Evolutionary conservation across 2,797 vertebrate species (phyloP).

Genomic region (Mallotus villosus): DNA sequence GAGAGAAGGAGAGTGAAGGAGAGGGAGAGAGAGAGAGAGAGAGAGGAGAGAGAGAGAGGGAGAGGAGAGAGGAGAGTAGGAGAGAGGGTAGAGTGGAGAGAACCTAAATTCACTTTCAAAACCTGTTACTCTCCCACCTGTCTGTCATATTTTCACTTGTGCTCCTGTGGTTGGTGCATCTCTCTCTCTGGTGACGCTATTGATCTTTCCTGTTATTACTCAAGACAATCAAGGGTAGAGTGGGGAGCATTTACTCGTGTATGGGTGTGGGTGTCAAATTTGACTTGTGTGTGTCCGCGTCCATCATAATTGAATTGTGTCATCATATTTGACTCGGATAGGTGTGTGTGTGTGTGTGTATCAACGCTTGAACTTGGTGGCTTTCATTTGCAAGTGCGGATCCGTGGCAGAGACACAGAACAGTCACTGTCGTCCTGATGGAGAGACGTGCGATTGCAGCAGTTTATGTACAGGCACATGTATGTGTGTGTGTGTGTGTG

Average conservation of each 20-base stretch:
- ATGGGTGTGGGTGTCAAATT: conserved; percentile 23
- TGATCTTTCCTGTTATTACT: conserved; percentile 66
- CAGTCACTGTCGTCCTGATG: neutral
- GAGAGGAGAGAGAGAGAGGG: conserved; percentile 8
- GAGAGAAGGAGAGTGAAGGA: conserved; percentile 14
- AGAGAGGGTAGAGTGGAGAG: conserved; percentile 55
- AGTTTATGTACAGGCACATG: neutral
- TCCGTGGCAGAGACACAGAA: too few species aligned
- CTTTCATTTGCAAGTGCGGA: too few species aligned
- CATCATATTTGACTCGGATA: neutral
- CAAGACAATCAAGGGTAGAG: conserved; percentile 41
- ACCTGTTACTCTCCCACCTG: conserved; percentile 70
- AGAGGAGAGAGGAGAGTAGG: conserved; percentile 13
- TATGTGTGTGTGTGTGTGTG: neutral
- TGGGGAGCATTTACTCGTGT: conserved; percentile 40
- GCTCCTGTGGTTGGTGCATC: conserved; percentile 60
- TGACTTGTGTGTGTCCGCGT: neutral
- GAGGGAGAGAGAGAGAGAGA: neutral
- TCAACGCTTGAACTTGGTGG: conserved; percentile 2
- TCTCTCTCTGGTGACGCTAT: conserved; percentile 65
- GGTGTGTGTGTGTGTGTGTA: neutral
- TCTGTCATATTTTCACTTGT: conserved; percentile 72
- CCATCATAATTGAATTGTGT: too few species aligned
- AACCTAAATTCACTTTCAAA: conserved; percentile 70
- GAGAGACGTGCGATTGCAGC: neutral